Conservation (phyloP, 1,140 invertebrate species). For the Diprion similis region DNA sequence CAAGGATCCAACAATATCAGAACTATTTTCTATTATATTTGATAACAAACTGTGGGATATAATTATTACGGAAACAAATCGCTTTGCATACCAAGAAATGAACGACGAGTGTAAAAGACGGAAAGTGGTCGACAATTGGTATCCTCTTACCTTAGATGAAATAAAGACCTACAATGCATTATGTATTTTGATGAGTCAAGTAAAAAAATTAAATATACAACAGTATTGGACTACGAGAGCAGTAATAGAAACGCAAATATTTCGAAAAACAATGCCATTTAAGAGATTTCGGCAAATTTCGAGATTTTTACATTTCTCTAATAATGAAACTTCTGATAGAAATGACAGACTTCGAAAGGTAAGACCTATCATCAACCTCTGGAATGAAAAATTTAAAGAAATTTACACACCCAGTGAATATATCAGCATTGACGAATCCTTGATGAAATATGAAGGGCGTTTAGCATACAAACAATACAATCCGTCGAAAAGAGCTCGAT, state of each 20-base stretch:
- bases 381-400: too few species aligned
- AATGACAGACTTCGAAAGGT: not conserved
- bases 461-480: slow-evolving; percentile 18
- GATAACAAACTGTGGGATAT: slow-evolving; percentile 24
- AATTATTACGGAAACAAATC: slow-evolving; percentile 25
- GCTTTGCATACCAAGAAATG: slow-evolving; percentile 20
- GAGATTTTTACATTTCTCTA: too few species aligned
- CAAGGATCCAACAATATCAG: slow-evolving; percentile 8
- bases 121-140: slow-evolving; percentile 22
- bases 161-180: slow-evolving; percentile 13
- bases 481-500: slow-evolving; percentile 14
- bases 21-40: slow-evolving; percentile 24
- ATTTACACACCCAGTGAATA: too few species aligned
- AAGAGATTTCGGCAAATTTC: slow-evolving; percentile 23
- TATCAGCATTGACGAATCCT: too few species aligned
- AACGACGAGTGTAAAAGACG: not conserved
- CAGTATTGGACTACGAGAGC: slow-evolving; percentile 17
- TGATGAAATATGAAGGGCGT: too few species aligned
- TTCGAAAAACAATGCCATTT: slow-evolving; percentile 21
- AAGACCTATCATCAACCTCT: too few species aligned
- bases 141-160: slow-evolving; percentile 11
- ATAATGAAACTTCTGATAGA: not conserved
- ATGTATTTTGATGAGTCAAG: slow-evolving; percentile 19
- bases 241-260: slow-evolving; percentile 23
- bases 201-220: too few species aligned